Conservation (phyloP, 2,888 invertebrate species). For the Oscheius myriophilus region DNA sequence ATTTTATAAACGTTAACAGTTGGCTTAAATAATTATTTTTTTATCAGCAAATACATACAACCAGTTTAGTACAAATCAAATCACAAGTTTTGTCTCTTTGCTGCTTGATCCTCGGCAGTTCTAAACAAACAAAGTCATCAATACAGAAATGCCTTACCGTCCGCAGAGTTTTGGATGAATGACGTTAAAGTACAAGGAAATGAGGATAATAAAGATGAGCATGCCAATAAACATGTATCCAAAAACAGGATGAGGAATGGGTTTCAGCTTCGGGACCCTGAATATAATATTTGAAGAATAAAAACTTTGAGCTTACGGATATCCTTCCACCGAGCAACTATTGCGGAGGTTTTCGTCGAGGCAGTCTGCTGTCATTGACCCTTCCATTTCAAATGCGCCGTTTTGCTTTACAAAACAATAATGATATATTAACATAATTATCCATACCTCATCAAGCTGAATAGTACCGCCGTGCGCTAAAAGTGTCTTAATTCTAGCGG, state of each 20-base stretch:
- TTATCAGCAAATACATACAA: too few relatives aligned
- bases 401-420: neutral
- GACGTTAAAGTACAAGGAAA: neutral
- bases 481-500: neutral
- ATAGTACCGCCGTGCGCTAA: neutral
- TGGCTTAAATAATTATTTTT: too few relatives aligned
- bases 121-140: neutral
- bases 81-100: neutral
- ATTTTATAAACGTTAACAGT: too few relatives aligned
- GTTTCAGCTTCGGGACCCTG: too few relatives aligned
- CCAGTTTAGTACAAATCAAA: neutral
- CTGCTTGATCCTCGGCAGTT: neutral
- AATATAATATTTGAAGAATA: too few relatives aligned
- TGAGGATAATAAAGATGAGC: conserved; percentile 4
- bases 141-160: neutral
- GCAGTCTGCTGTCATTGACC: conserved; percentile 4
- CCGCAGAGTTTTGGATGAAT: neutral
- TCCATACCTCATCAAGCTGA: conserved; percentile 4
- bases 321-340: too few relatives aligned
- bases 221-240: neutral
- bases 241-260: neutral
- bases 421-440: neutral
- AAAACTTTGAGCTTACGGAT: too few relatives aligned
- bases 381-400: neutral
- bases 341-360: neutral